Percentiles rank a stretch among this genome's conserved stretches.
Evolutionary conservation across 2,797 vertebrate species (phyloP).

Genomic region (Limosa lapponica): DNA sequence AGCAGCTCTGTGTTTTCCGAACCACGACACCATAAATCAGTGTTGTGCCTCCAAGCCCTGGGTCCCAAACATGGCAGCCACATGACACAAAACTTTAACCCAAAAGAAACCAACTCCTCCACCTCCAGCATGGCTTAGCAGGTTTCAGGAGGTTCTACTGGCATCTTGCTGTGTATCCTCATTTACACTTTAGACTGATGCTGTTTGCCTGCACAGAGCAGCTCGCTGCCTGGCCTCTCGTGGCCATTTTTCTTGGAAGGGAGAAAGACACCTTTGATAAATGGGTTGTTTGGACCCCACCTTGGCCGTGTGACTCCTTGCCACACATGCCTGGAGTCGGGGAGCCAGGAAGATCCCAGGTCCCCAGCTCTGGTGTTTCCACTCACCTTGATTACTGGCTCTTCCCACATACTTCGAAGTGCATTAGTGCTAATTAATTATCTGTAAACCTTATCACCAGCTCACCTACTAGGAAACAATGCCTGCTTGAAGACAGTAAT

Average conservation of each 20-base stretch:
- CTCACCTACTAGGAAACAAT: constrained; percentile 13
- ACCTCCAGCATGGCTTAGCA: neutral
- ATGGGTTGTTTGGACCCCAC: neutral
- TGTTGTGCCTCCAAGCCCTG: neutral
- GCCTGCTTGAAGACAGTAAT: neutral
- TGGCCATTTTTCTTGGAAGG: neutral
- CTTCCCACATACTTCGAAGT: neutral
- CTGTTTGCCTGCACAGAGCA: neutral
- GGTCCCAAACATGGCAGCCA: neutral
- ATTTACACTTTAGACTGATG: neutral
- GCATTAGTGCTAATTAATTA: constrained; percentile 9
- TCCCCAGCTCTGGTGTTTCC: neutral
- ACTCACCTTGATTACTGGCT: neutral
- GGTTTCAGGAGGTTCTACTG: neutral
- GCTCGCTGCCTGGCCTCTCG: neutral
- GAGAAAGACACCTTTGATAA: neutral
- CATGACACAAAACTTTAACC: neutral
- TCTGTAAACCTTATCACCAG: neutral
- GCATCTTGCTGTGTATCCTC: neutral
- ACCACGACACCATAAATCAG: neutral
- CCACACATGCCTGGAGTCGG: fast-evolving
- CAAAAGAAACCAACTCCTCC: neutral
- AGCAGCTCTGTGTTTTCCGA: neutral
- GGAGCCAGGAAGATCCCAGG: neutral
- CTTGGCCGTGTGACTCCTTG: neutral